Evolutionary conservation across 2,888 invertebrate species (phyloP), one percentile per base, ranked within the genome.

Genomic region (Drosophila multiciliata): DNA sequence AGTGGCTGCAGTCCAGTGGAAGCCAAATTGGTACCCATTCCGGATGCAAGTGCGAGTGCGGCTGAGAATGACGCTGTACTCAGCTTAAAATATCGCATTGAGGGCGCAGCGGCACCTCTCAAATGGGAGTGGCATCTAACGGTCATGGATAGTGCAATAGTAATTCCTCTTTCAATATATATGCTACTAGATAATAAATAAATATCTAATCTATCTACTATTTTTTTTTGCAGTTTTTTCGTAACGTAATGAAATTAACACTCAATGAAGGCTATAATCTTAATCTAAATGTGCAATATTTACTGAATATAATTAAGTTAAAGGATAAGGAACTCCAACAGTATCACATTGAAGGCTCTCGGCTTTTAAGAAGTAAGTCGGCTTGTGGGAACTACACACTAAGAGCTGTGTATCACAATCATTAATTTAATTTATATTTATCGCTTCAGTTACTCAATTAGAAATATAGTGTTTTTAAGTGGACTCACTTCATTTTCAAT

Each of bases 301-400:
- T 92, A 32, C 72, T 86, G 2, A 78, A 87, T 0, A 71, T 82
- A 8, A 60, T 92, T 11, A 72, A 69, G 1, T 89, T 90, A 54
- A 93, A 93, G 60, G 93, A 93, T 57, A 50, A 73, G 0, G 93
- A 93, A 75, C 77, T 93, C 2, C 73, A 80, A 3, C 92, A 93
- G 58, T 93, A 90, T 59, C 90, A 85, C 54, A 58, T 49, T 1
- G 92, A 93, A 57, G 92, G 92, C 7, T 85, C 80, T 20, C 57
- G 83, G 26, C 65, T 92, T 26, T 80, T 82, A 36, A 80, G 92
- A 78, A 82, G 93, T 92, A 75, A 74, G 82, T 75, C 79, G 89
- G 4, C 9, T 7, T 12, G 17, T 29, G 11, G 4, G 9, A 36
- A 54, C 7, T 20, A 7, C 15, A 1, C 20, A 45, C 15, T 23